Base-by-base conservation (phyloP, 2,113 vertebrate species). In the Petrocephalus zakoni region DNA sequence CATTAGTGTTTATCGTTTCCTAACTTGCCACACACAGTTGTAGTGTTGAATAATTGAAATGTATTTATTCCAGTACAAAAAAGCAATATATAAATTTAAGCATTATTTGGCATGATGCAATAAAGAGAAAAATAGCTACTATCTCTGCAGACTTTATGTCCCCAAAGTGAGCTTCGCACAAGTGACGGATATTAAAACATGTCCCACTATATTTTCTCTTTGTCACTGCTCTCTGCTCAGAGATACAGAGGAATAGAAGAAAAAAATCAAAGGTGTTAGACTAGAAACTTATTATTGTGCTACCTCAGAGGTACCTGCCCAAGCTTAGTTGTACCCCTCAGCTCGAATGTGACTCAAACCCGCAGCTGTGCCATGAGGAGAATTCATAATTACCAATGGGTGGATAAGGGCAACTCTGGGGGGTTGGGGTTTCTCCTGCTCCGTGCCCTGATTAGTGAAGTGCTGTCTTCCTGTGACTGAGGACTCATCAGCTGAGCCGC, bases 221-320 rank as follows among this genome's bases (percentile, higher is more conserved):
- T 72, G 87, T 78, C 19, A 34, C 49, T 53, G 68, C 25, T 75
- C 10, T 25, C n/a, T 3, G 64, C 49, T 88, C 87, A 53, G 72
- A 78, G 25, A 15, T 53, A 4, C 87, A 88, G 47, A 29, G 42
- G 64, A 49, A 25, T 7, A 53, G 25, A 78, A 42, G 15, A 22
- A 19, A 55, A 93, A 94, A 92, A 91, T 92, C 90, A 88, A 94
- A 93, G 91, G 91, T 29, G 64, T 89, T 90, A 88, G 93, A 93
- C 49, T 55, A n/a, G 58, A 49, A 93, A 92, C 85, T 91, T 92
- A 91, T 91, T 83, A 88, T 90, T 87, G 88, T 91, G 92, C 75
- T 49, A 91, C 91, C 90, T 91, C 82, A 88, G 91, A 92, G 89
- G 91, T 89, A 91, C 89, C 91, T 89, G 92, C 89, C 78, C 88